These are phyloP conservation scores for Vanessa tameamea DNA, from an alignment of 1,140 invertebrate species.

Conservation along the genomic window DNA sequence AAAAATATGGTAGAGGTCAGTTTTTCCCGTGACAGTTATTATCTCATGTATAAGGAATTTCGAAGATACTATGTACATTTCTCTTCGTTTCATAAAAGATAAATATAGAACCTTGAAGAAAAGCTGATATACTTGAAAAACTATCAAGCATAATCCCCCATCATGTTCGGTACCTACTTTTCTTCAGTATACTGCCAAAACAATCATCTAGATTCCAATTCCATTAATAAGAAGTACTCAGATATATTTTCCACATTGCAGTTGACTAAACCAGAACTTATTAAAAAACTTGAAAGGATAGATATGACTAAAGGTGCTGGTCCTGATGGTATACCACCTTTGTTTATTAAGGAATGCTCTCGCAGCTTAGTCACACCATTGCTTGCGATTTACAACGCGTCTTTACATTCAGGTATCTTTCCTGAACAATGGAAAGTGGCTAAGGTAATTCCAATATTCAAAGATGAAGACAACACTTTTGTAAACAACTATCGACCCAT, in stretches of 20 bases:
- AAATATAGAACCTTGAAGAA: too few relatives aligned
- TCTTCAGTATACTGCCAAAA: not conserved
- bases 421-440: conserved; percentile 29
- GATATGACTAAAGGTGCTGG: not conserved
- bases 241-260: not conserved
- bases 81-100: too few relatives aligned
- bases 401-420: conserved; percentile 20
- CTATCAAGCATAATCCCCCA: too few relatives aligned
- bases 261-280: too few relatives aligned
- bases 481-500: conserved; percentile 32
- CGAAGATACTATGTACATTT: too few relatives aligned
- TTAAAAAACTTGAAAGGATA: not conserved
- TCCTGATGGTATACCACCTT: not conserved
- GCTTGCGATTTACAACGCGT: too few relatives aligned
- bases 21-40: too few relatives aligned
- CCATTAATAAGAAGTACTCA: not conserved
- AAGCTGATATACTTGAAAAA: too few relatives aligned
- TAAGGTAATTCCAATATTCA: conserved; percentile 32
- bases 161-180: not conserved
- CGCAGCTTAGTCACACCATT: too few relatives aligned
- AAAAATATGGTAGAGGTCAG: too few relatives aligned
- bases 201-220: not conserved
- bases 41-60: too few relatives aligned
- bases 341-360: not conserved
- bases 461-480: conserved; percentile 23